Base-by-base conservation (phyloP, 2,888 invertebrate genomes). In the Esperia sulphurella region DNA sequence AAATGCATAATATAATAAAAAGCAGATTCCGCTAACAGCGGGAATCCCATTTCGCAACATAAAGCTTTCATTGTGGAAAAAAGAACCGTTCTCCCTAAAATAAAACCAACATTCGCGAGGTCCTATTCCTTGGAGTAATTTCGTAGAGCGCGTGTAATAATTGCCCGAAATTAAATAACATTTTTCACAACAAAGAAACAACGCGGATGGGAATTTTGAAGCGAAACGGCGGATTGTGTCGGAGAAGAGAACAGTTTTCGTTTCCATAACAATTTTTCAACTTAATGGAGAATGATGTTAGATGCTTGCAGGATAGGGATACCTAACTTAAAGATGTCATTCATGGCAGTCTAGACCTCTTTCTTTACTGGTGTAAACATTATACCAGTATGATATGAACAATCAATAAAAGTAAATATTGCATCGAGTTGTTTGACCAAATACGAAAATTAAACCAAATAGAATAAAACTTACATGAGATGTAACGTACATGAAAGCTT, bases 101-200 rank as follows among this genome's bases (percentile, higher is more conserved):
- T 80, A 81, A 82, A 83, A 78, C 75, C 78, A 75, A 79, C 78
- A 74, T 73, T 69, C 71, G 64, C 73, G 71, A 73, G 72, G 67
- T 75, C 73, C 74, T 83, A 85, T 87, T 83, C 87, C 87, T 86
- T 79, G 61, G 86, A 85, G 88, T 87, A 88, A 88, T 88, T 86
- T 76, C 75, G 83, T 77, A 81, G 80, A 87, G 82, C 83, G 83
- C 81, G 78, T 83, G 84, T 85, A 87, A 88, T 88, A 84, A 88
- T 87, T 88, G 86, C 81, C 73, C 60, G 66, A 83, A 87, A 88
- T 88, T 86, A 87, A 87, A 88, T 86, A 84, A 84, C 75, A 86
- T 80, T 83, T 81, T 83, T 85, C 82, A 83, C 80, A 82, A 85
- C 80, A 83, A 80, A 81, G 82, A 80, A 83, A 79, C 77, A 77